These are phyloP conservation scores for Drosophila macrothrix DNA, from an alignment of 2,888 invertebrate species.

Conservation along the genomic window DNA sequence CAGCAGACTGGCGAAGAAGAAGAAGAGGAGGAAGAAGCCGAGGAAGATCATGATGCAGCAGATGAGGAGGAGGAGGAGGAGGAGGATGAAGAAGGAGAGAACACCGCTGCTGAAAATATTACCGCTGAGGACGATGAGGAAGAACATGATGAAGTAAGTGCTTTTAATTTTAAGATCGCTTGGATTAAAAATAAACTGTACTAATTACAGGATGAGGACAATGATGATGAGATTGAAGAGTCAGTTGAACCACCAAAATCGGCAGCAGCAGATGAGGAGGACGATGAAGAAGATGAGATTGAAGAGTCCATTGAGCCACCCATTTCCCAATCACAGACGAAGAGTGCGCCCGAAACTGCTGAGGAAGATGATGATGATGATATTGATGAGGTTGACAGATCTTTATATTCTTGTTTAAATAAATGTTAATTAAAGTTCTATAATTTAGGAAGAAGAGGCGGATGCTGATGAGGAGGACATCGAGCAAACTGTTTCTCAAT, in stretches of 20 bases:
- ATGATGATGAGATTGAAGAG: constrained; percentile 50
- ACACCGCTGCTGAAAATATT: constrained; percentile 68
- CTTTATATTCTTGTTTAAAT: neutral
- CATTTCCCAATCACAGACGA: constrained; percentile 13
- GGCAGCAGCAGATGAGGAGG: constrained; percentile 29
- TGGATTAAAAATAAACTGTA: neutral
- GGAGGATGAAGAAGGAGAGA: constrained; percentile 68
- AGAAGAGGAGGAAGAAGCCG: constrained; percentile 38
- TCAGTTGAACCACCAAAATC: constrained; percentile 49
- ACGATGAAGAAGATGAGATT: constrained; percentile 17
- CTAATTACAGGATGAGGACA: constrained; percentile 9
- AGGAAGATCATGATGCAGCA: constrained; percentile 23
- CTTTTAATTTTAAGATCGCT: neutral
- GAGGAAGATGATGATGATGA: constrained; percentile 56
- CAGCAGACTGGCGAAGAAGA: constrained; percentile 64
- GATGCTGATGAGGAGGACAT: constrained; percentile 64
- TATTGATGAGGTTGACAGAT: constrained; percentile 40
- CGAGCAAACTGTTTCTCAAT: constrained; percentile 48
- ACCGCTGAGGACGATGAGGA: constrained; percentile 84
- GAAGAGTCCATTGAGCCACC: constrained; percentile 24
- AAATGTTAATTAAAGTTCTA: neutral
- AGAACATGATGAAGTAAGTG: constrained; percentile 30
- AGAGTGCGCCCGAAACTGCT: constrained; percentile 25
- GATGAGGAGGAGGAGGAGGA: constrained; percentile 59
- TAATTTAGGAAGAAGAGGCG: constrained; percentile 68